Conservation (phyloP, 2,797 vertebrate species). For the Thripadectes ignobilis region DNA sequence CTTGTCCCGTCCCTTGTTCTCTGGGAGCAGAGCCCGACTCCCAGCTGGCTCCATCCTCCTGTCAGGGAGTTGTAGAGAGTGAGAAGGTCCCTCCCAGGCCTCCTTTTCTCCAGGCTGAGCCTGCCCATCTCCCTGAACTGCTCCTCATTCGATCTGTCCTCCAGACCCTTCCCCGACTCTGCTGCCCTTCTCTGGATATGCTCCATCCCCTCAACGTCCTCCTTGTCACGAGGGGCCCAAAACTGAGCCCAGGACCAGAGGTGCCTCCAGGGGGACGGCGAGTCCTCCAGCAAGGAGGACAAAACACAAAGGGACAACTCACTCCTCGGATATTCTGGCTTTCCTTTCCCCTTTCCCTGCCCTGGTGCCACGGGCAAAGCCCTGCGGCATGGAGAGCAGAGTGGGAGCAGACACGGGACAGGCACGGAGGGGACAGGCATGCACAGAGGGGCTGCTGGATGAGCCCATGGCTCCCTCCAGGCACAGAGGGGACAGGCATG, state of each 20-base stretch:
- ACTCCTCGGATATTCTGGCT: background rate
- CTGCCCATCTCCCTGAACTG: accelerated
- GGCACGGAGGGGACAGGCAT: background rate
- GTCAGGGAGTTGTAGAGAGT: background rate
- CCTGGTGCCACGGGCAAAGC: background rate
- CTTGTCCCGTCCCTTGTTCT: background rate
- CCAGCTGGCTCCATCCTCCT: accelerated
- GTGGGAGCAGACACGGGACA: background rate
- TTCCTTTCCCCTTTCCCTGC: background rate
- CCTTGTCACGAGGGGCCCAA: background rate
- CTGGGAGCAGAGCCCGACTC: accelerated
- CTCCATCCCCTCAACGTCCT: background rate
- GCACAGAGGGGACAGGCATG: background rate
- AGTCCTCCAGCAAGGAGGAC: background rate
- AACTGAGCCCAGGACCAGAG: background rate
- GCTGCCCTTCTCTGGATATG: accelerated
- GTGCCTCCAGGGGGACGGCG: accelerated
- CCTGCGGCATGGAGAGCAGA: background rate
- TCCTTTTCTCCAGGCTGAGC: background rate
- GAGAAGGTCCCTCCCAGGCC: background rate
- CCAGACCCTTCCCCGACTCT: background rate
- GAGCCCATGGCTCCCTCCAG: background rate
- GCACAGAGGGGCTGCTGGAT: background rate
- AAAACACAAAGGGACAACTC: background rate
- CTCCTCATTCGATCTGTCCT: background rate